These are phyloP conservation scores for Poicephalus gulielmi DNA, from an alignment of 2,113 vertebrate species.

Conservation along the genomic window DNA sequence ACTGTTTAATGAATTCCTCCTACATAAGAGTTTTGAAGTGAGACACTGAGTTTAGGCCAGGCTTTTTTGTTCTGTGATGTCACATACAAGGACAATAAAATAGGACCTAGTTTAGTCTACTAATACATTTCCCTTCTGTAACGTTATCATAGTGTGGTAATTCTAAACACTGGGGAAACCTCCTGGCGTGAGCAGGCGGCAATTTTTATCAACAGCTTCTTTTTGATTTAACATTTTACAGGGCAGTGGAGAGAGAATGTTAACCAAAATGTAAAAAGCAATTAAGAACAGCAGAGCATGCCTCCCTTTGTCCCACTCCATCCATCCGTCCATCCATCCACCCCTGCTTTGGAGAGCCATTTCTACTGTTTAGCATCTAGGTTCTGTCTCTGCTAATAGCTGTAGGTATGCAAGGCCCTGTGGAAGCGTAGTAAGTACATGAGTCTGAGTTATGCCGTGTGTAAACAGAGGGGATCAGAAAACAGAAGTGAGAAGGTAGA, in stretches of 20 bases:
- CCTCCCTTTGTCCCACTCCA: background rate
- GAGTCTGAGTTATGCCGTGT: background rate
- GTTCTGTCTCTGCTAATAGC: background rate
- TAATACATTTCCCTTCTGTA: background rate
- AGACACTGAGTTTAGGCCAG: background rate
- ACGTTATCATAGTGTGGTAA: background rate
- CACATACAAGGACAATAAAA: background rate
- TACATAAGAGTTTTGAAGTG: background rate
- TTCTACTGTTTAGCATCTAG: background rate
- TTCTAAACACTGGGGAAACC: background rate
- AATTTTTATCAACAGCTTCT: background rate
- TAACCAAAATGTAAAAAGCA: background rate
- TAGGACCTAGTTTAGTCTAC: background rate
- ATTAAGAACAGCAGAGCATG: background rate
- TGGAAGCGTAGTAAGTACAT: background rate
- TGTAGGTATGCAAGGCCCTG: background rate
- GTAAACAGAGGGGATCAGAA: background rate
- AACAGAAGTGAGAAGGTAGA: background rate
- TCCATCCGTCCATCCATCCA: no score
- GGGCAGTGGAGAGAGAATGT: background rate
- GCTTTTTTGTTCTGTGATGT: background rate
- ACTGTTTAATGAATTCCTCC: background rate
- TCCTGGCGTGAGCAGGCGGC: background rate
- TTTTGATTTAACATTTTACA: background rate
- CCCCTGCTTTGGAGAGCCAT: background rate